A percentile compares a stretch with the other conserved stretches of the same genome.
Conservation (phyloP, 2,797 vertebrate genomes). For the Sebastolobus altivelis region DNA sequence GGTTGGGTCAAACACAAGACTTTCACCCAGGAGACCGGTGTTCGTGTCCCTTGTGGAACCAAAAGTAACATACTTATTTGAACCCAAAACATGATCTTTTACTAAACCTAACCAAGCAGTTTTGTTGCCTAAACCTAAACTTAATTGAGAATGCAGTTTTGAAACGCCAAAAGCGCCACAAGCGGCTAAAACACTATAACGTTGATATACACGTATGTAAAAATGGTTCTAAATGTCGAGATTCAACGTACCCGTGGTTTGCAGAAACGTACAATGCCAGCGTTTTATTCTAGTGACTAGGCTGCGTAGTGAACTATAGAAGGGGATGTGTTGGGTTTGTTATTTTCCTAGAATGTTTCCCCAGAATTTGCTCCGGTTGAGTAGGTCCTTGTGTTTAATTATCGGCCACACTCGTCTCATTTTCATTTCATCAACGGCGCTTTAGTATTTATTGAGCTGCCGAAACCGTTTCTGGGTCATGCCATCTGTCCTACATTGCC, state of each 20-base stretch:
- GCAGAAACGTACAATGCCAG: neutral
- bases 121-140: neutral
- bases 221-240: neutral
- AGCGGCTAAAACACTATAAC: neutral
- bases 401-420: neutral
- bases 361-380: neutral
- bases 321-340: neutral
- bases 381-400: neutral
- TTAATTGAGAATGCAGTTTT: neutral
- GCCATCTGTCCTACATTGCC: neutral
- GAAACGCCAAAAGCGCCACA: neutral
- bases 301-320: neutral
- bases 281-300: neutral
- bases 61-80: neutral
- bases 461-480: neutral
- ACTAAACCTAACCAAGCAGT: neutral
- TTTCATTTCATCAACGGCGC: neutral
- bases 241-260: neutral
- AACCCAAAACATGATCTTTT: neutral
- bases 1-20: neutral
- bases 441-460: constrained; percentile 2
- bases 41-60: neutral
- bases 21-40: neutral
- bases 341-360: neutral
- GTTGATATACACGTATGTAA: neutral